Percentiles rank a stretch among this genome's conserved stretches.
Evolutionary conservation across 2,888 invertebrate species (phyloP).

Genomic region (Harpagoxenus sublaevis): DNA sequence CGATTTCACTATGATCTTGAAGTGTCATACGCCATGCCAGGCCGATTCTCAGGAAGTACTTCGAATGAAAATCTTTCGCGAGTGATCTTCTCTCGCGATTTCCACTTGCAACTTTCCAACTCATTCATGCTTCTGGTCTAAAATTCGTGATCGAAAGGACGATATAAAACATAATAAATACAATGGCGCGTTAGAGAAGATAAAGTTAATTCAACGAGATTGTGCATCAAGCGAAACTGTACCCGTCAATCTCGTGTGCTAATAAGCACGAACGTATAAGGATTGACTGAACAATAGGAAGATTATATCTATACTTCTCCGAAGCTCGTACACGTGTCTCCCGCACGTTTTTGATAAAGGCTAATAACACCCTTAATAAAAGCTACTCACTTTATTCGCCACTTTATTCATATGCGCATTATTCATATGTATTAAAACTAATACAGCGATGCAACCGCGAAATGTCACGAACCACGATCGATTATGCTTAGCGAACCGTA

Average conservation of each 20-base stretch:
- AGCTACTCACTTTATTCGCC: constrained; percentile 20
- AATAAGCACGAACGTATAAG: constrained; percentile 47
- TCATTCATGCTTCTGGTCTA: constrained; percentile 20
- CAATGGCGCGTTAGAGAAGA: constrained; percentile 26
- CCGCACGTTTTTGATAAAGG: constrained; percentile 21
- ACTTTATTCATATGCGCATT: constrained; percentile 3
- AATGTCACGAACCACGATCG: constrained; percentile 28
- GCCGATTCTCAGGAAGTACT: constrained; percentile 17
- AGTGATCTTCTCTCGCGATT: constrained; percentile 43
- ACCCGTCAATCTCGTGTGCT: constrained; percentile 23
- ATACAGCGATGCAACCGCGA: constrained; percentile 11
- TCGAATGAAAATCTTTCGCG: constrained; percentile 11
- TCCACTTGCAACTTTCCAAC: constrained; percentile 43
- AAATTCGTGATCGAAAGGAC: constrained; percentile 32
- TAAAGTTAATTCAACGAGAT: constrained; percentile 48
- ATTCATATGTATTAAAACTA: too few relatives aligned
- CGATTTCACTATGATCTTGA: constrained; percentile 39
- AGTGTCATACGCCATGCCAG: constrained; percentile 11
- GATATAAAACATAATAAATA: constrained; percentile 47
- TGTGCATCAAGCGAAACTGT: constrained; percentile 36
- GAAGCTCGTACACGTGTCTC: constrained; percentile 8
- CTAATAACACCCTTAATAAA: constrained; percentile 27
- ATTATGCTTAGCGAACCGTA: constrained; percentile 15
- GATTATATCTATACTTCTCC: constrained; percentile 28
- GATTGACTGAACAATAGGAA: constrained; percentile 37